Percentiles rank a stretch among this genome's conserved stretches.
phyloP scores from a whole-genome alignment of 2,797 vertebrate genomes.

The Phylloscopus collybita region DNA sequence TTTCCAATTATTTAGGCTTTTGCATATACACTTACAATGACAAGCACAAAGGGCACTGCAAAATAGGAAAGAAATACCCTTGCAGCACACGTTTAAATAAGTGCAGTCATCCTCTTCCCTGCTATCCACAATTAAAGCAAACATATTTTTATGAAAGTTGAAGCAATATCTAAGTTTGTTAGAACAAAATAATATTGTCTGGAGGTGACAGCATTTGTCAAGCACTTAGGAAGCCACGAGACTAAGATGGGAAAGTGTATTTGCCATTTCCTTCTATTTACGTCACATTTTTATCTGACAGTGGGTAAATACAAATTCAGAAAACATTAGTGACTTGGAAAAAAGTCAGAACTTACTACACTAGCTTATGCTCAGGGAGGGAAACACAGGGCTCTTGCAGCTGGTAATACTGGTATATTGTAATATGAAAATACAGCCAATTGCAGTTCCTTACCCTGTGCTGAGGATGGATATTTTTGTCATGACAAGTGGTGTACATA shows the following conservation, averaged over 20 bases:
- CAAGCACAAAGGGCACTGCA: background rate
- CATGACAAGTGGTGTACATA: background rate
- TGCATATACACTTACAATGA: background rate
- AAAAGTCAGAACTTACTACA: background rate
- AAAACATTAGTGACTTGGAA: background rate
- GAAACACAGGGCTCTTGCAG: background rate
- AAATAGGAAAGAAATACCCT: background rate
- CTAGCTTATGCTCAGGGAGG: background rate
- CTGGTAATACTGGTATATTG: background rate
- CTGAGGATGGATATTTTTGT: background rate
- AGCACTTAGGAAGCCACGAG: background rate
- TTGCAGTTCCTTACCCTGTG: background rate
- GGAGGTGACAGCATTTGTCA: background rate
- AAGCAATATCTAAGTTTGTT: background rate
- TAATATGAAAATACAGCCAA: background rate
- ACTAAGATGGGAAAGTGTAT: background rate
- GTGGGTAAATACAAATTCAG: background rate
- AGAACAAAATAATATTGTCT: background rate
- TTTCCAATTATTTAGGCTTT: background rate
- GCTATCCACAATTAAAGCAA: background rate
- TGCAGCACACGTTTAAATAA: background rate
- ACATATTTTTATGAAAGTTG: background rate
- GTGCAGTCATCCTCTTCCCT: background rate
- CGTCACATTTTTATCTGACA: background rate
- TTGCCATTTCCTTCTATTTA: background rate